These are phyloP conservation scores for Solea solea DNA, from an alignment of 2,113 vertebrate species.

Conservation along the genomic window DNA sequence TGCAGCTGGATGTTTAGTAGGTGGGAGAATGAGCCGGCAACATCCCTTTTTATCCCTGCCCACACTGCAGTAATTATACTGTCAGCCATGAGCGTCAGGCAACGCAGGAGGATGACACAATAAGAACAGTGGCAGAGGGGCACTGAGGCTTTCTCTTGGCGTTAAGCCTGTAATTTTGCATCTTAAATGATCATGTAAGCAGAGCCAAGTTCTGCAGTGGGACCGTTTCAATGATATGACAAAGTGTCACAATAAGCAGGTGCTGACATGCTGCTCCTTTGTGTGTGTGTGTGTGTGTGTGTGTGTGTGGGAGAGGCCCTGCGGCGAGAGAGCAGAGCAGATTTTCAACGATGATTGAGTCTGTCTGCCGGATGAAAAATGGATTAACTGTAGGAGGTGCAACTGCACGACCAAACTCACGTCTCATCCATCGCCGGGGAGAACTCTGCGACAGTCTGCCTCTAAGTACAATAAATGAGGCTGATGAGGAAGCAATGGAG, in stretches of 20 bases:
- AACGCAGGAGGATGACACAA: constrained; percentile 76
- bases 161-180: constrained; percentile 85
- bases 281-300: not conserved
- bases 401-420: constrained; percentile 9
- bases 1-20: constrained; percentile 87
- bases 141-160: constrained; percentile 74
- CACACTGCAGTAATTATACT: constrained; percentile 87
- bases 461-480: constrained; percentile 42
- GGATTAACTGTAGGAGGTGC: constrained; percentile 14
- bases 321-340: constrained; percentile 3
- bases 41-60: constrained; percentile 83
- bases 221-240: constrained; percentile 69
- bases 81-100: constrained; percentile 81
- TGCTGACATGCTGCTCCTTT: constrained; percentile 51
- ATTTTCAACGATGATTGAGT: constrained; percentile 43
- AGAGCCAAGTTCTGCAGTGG: constrained; percentile 69
- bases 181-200: constrained; percentile 83
- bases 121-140: constrained; percentile 82
- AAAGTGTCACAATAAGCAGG: constrained; percentile 69
- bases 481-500: constrained; percentile 29
- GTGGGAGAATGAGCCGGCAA: constrained; percentile 80
- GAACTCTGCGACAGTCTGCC: constrained; percentile 32
- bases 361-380: constrained; percentile 43
- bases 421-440: constrained; percentile 35
- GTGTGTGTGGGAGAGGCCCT: not conserved